phyloP scores from a whole-genome alignment of 2,113 vertebrate genomes.

The Lontra canadensis region DNA sequence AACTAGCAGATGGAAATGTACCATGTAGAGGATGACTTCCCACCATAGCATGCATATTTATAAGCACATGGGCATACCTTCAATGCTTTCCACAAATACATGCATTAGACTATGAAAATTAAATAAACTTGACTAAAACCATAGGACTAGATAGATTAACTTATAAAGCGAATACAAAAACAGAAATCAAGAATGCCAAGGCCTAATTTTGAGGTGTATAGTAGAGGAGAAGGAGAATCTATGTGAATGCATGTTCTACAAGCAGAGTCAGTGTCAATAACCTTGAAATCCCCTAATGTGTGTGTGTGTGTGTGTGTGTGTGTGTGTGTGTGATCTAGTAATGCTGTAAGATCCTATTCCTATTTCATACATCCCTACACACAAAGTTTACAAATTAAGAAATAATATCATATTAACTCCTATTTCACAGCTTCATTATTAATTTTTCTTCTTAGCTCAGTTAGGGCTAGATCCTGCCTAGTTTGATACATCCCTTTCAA shows the following conservation, averaged over 20 bases:
- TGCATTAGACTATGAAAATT: not conserved
- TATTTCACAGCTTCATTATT: not conserved
- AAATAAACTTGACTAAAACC: not conserved
- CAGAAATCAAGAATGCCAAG: not conserved
- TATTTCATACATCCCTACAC: not conserved
- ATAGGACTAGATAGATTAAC: not conserved
- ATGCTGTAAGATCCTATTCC: not conserved
- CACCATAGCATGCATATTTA: not conserved
- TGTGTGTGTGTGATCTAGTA: not conserved
- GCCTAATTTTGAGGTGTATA: not conserved
- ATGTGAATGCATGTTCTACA: not conserved
- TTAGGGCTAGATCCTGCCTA: not conserved
- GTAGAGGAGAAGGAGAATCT: not conserved
- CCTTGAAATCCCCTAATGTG: not conserved
- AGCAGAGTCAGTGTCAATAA: not conserved
- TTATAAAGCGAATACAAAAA: not conserved
- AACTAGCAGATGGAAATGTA: not conserved
- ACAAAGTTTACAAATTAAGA: not conserved
- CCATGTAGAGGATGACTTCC: not conserved
- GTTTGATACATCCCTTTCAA: not conserved
- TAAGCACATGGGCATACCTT: not conserved
- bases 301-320: not conserved
- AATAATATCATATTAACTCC: not conserved
- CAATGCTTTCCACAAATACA: not conserved
- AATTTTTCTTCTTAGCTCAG: not conserved